A percentile compares a stretch with the other conserved stretches of the same genome.
Evolutionary conservation across 2,113 vertebrate species (phyloP).

Genomic region (Chaetodon trifascialis): DNA sequence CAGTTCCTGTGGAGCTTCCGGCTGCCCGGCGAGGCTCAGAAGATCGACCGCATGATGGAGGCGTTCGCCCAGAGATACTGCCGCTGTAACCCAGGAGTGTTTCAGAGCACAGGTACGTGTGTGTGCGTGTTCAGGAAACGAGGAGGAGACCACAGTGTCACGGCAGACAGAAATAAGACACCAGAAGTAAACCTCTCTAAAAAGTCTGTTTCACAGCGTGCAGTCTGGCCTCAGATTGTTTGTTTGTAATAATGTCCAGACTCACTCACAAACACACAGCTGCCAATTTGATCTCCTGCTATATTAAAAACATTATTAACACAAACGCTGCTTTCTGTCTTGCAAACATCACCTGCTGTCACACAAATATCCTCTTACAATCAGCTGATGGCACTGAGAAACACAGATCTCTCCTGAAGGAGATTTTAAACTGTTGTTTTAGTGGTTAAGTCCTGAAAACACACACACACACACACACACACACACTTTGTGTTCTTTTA

Average conservation of each 20-base stretch:
- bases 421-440: neutral
- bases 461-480: neutral
- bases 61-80: slow-evolving; percentile 97
- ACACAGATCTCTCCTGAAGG: neutral
- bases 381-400: neutral
- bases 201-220: too few relatives aligned
- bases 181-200: too few relatives aligned
- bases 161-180: too few relatives aligned
- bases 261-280: too few relatives aligned
- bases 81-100: slow-evolving; percentile 94
- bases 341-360: too few relatives aligned
- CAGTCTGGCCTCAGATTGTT: too few relatives aligned
- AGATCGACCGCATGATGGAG: slow-evolving; percentile 99
- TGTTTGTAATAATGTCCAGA: too few relatives aligned
- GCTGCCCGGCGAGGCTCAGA: slow-evolving; percentile 96
- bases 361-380: too few relatives aligned
- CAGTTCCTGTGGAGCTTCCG: slow-evolving; percentile 99
- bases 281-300: too few relatives aligned
- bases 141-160: too few relatives aligned
- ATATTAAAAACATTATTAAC: too few relatives aligned
- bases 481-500: neutral
- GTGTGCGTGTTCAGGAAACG: neutral
- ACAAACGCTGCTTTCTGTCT: too few relatives aligned
- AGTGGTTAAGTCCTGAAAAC: neutral
- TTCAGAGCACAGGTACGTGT: slow-evolving; percentile 92